Evolutionary conservation across 2,888 invertebrate species (phyloP), one percentile per base, ranked within the genome.

Genomic region (Pherbina coryleti): DNA sequence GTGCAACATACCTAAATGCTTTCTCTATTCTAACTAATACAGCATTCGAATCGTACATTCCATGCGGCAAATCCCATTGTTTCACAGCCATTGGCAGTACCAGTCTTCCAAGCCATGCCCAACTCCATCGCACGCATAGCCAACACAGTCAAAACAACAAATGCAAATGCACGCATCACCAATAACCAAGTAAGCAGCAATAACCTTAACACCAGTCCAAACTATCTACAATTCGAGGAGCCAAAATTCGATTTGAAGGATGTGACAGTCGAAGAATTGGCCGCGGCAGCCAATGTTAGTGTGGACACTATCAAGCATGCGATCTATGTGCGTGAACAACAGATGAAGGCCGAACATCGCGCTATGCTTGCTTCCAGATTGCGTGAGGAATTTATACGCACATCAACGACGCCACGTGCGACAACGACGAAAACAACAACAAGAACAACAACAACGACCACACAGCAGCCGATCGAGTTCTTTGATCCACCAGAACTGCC

Each of bases 251-350:
- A 87, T 78, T 79, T 87, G 57, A 86, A 84, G 53, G 87, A 88
- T 72, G 88, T 87, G n/a, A 91, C 92, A 1, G 86, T 89, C 0
- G 89, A 92, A 79, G 91, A 91, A 67, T 87, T 92, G 53, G 92
- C 94, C 0, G 92, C 93, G 78, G 94, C 94, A 5, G 94, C 95
- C 19, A 96, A 96, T 85, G 93, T 95, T 28, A 94, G 94, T 0
- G 93, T 94, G 86, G 95, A 95, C 78, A 94, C 94, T 8, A 92
- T 96, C 3, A 94, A 95, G 84, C 93, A 94, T 11, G 95, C 95
- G 0, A 93, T 96, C 74, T 91, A 93, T 5, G 89, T 94, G 82
- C 91, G 93, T 64, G 94, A 95, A 82, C 93, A 94, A 83, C 94
- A 95, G 86, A 85, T 94, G 80, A 85, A 93, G 84, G 92, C 91